Evolutionary conservation across 2,113 vertebrate species (phyloP), one percentile per base, ranked within the genome.

Genomic region (Willisornis vidua): DNA sequence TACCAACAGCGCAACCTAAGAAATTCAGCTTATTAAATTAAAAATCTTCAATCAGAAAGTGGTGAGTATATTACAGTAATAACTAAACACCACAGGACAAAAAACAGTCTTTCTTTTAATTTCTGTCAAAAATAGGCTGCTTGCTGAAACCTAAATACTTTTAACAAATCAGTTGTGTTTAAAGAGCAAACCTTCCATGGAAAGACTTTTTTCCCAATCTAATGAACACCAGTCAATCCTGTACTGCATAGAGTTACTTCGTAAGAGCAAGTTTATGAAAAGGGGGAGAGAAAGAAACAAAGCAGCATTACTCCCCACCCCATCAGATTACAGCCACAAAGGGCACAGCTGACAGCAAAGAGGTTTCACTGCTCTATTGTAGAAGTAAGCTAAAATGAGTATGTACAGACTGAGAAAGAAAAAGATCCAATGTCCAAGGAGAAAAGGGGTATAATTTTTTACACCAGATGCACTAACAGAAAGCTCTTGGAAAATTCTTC

Each of bases 231-330:
- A 94, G 55, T 81, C 84, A 87, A 89, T 68, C 35, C 24, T 76
- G 68, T 74, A 95, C 95, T 96, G 94, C 91, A 96, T 85, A 96
- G 93, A 88, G 73, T 92, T 83, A 97, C 65, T 93, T 74, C 54
- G 11, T 68, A 77, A 91, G 72, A 92, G 89, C 33, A 80, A 93
- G 61, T 80, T 85, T 59, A 89, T 63, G 85, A 74, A 89, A 83
- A 63, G n/a, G 29, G 57, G 33, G 37, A 89, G 39, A 94, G 41
- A 81, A 48, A 66, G 41, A n/a, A 72, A 74, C 49, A 72, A 76
- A 96, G 73, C 89, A 96, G 92, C 87, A 87, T 78, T 85, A 90
- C 58, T 95, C 78, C 54, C 77, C 62, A 80, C 39, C 24, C 85
- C 62, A 77, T 41, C 66, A 93, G 67, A 95, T 93, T 72, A 91